Base-by-base conservation (phyloP, 2,797 vertebrate genomes). In the Sebastes alutus region DNA sequence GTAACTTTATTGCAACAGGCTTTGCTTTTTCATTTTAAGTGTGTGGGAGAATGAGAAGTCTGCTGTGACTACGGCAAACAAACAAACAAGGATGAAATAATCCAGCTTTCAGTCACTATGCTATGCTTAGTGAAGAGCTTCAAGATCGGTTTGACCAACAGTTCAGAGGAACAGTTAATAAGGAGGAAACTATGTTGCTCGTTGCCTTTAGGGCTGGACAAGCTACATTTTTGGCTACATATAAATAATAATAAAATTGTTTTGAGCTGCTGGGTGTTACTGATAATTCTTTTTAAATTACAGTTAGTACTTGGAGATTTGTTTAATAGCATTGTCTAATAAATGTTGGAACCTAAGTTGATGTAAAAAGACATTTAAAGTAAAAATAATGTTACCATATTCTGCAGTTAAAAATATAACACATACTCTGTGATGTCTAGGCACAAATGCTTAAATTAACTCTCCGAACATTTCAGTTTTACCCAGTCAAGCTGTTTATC, bases 21-120 rank as follows among this genome's bases (percentile, higher is more conserved):
- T 80, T 27, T 67, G 33, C 8, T 55, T 72, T 72, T 77, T 80
- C n/a, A 64, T 74, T 71, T 42, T 1, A 60, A 46, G 7, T 52
- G 23, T 63, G 27, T 65, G 23, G 32, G 54, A 38, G 27, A 32
- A 67, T n/a, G 4, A 75, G 65, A 35, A 49, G 38, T 61, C 66
- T 35, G 46, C 27, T 29, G 32, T 52, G 65, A 49, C 22, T 63
- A 7, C 38, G 72, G 25, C 58, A 67, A 66, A 73, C 66, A 75
- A 75, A 70, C 12, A 56, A 54, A 69, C 33, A 52, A 30, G 22
- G 1, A n/a, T 22, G 63, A 68, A 74, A 52, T 80, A 72, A 63
- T 66, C 35, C 55, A 27, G 55, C 23, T 65, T 59, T 69, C 42
- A 55, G 12, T 49, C 58, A 33, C 16, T 35, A 4, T 32, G 20